Evolutionary conservation across 1,140 invertebrate genomes (phyloP).

Genomic region (Tetranychus cinnabarinus): DNA sequence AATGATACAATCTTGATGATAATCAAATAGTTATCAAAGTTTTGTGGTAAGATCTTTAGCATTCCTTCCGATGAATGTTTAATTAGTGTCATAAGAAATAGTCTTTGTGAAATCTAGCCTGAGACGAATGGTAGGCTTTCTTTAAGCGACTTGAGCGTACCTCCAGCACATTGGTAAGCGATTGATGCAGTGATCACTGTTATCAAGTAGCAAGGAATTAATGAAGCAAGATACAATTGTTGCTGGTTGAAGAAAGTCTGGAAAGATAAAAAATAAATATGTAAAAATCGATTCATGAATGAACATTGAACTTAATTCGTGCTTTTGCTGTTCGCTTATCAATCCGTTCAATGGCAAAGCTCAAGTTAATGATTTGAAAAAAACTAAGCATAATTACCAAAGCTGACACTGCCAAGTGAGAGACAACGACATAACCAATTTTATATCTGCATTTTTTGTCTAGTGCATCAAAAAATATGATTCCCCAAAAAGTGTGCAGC

Average conservation of each 20-base stretch:
- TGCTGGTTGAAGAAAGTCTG: constrained; percentile 53
- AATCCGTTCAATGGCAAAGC: too few relatives aligned
- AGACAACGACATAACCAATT: constrained; percentile 44
- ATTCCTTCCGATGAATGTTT: too few relatives aligned
- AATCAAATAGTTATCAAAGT: too few relatives aligned
- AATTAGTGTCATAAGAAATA: too few relatives aligned
- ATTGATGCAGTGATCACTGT: constrained; percentile 37
- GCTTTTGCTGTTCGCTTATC: too few relatives aligned
- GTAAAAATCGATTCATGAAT: background rate
- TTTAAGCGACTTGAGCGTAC: too few relatives aligned
- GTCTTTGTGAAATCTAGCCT: too few relatives aligned
- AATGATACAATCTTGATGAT: too few relatives aligned
- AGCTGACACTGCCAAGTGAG: constrained; percentile 60
- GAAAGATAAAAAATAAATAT: constrained; percentile 7
- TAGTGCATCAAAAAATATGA: constrained; percentile 71
- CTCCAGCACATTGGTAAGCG: constrained; percentile 48
- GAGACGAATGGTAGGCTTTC: too few relatives aligned
- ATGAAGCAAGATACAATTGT: constrained; percentile 40
- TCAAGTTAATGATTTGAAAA: background rate
- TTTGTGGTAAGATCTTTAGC: too few relatives aligned
- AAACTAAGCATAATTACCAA: constrained; percentile 27
- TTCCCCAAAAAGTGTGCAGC: constrained; percentile 80
- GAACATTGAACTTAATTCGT: too few relatives aligned
- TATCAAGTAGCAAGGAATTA: constrained; percentile 43
- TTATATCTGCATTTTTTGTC: constrained; percentile 50